Percentiles rank a stretch among this genome's conserved stretches.
Conservation (phyloP, 2,113 vertebrate genomes). For the Aptenodytes patagonicus region DNA sequence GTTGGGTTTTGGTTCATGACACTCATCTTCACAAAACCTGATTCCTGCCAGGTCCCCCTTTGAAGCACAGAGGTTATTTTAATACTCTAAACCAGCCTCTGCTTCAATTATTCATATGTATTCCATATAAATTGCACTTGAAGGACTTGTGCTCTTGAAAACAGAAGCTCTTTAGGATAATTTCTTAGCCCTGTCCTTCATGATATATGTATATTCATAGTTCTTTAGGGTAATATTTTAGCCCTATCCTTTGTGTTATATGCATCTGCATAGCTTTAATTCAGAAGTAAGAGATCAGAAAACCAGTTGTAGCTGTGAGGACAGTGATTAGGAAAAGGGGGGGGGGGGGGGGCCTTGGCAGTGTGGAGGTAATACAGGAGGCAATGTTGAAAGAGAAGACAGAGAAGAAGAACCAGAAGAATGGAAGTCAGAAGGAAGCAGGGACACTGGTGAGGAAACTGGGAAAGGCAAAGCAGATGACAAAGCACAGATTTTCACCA, state of each 20-base stretch:
- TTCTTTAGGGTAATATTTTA: not conserved
- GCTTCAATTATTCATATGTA: not conserved
- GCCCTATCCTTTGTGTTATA: not conserved
- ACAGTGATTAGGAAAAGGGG: not conserved
- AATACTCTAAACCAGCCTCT: not conserved
- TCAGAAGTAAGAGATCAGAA: not conserved
- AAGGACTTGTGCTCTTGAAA: not conserved
- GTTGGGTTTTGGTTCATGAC: not conserved
- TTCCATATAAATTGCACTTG: not conserved
- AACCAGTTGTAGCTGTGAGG: not conserved
- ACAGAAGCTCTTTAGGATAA: not conserved
- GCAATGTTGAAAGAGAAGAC: not conserved
- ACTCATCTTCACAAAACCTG: not conserved
- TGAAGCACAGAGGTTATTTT: not conserved
- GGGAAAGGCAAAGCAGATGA: not conserved
- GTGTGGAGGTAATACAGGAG: not conserved
- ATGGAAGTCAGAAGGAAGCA: not conserved
- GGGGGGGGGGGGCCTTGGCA: not conserved
- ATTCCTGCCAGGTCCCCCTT: not conserved
- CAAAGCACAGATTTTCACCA: not conserved
- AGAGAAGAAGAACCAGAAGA: not conserved
- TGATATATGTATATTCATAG: not conserved
- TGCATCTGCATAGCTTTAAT: not conserved
- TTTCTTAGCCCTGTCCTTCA: not conserved
- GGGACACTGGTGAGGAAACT: not conserved